phyloP scores from a whole-genome alignment of 1,140 invertebrate species.

The Stenopsyche tienmushanensis region DNA sequence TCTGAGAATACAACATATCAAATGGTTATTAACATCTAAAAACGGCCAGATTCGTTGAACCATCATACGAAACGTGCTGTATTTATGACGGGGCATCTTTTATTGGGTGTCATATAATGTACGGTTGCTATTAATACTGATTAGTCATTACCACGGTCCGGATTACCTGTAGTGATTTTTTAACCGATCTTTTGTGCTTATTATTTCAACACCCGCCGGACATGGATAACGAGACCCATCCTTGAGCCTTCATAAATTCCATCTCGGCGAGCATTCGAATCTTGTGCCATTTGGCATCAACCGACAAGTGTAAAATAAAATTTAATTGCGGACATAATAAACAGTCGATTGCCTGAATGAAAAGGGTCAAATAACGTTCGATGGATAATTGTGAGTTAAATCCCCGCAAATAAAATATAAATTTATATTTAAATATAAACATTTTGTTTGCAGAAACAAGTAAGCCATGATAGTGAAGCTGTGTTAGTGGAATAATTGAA shows the following conservation, averaged over 20 bases:
- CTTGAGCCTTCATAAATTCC: not conserved
- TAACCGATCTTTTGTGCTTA: not conserved
- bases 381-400: too few species aligned
- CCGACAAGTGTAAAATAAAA: too few species aligned
- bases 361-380: too few species aligned
- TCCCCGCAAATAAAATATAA: too few species aligned
- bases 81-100: slow-evolving; percentile 32
- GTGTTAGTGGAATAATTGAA: too few species aligned
- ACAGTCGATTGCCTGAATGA: too few species aligned
- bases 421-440: too few species aligned
- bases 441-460: too few species aligned
- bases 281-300: slow-evolving; percentile 8
- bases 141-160: slow-evolving; percentile 23
- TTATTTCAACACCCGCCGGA: not conserved
- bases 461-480: too few species aligned
- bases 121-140: slow-evolving; percentile 34
- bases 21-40: slow-evolving; percentile 31
- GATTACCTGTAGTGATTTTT: slow-evolving; percentile 7
- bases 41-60: slow-evolving; percentile 16
- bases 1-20: slow-evolving; percentile 33
- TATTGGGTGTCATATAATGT: slow-evolving; percentile 35
- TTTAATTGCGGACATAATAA: too few species aligned
- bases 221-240: slow-evolving; percentile 12
- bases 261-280: not conserved
- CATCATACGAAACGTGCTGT: slow-evolving; percentile 3